Evolutionary conservation across 2,888 invertebrate genomes (phyloP).

Genomic region (Lordiphosa andalusiaca): DNA sequence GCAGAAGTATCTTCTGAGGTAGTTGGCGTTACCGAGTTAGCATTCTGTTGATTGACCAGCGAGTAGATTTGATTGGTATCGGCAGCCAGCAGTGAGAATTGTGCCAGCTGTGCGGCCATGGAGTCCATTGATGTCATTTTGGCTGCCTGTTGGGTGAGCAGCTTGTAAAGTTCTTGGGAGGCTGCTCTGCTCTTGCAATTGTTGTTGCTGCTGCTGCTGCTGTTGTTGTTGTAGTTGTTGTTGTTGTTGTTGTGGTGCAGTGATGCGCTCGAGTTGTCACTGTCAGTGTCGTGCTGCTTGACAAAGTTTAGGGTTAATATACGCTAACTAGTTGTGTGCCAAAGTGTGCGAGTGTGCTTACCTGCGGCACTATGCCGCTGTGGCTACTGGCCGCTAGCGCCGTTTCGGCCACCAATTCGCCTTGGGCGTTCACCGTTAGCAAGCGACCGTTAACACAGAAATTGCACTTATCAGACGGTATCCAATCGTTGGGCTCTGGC

Average conservation of each 20-base stretch:
- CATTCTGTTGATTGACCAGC: conserved; percentile 63
- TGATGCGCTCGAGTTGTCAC: conserved; percentile 82
- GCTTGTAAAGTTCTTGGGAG: conserved; percentile 64
- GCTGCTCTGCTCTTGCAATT: conserved; percentile 17
- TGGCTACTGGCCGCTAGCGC: conserved; percentile 65
- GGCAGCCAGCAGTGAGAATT: conserved; percentile 49
- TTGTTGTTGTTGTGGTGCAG: conserved; percentile 39
- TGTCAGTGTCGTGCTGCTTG: conserved; percentile 83
- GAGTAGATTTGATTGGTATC: conserved; percentile 59
- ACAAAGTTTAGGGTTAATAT: conserved; percentile 29
- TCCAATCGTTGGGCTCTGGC: conserved; percentile 86
- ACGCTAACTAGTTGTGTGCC: not conserved
- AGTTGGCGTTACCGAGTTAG: conserved; percentile 79
- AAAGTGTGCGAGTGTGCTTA: not conserved
- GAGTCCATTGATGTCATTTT: conserved; percentile 84
- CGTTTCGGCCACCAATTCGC: conserved; percentile 80
- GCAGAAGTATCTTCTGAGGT: conserved; percentile 79
- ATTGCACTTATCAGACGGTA: conserved; percentile 91
- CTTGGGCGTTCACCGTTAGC: conserved; percentile 81
- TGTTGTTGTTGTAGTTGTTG: conserved; percentile 22
- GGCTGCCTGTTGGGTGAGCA: conserved; percentile 75
- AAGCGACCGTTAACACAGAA: conserved; percentile 90
- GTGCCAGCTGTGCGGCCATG: conserved; percentile 84
- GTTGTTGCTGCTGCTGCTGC: conserved; percentile 19
- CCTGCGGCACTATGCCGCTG: conserved; percentile 18